phyloP scores from a whole-genome alignment of 2,113 vertebrate species.

The Psittacus erithacus region DNA sequence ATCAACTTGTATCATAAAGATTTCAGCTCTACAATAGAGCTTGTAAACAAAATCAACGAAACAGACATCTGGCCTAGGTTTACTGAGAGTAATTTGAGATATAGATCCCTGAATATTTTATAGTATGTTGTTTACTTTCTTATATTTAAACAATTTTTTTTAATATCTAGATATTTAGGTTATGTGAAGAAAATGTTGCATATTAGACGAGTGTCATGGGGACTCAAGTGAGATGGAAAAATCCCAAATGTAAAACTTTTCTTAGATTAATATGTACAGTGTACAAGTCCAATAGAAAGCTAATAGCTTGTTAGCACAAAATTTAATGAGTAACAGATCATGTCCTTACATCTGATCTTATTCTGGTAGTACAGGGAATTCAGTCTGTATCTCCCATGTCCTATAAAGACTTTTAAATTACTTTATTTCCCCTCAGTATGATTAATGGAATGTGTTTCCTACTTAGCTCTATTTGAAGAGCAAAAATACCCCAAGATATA shows the following conservation, averaged over 20 bases:
- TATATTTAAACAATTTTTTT: neutral
- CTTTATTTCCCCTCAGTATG: neutral
- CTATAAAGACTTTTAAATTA: neutral
- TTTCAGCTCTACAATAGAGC: neutral
- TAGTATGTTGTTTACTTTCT: neutral
- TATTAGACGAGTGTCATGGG: neutral
- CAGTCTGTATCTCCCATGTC: neutral
- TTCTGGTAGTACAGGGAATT: neutral
- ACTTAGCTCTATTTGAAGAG: neutral
- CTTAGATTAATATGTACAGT: neutral
- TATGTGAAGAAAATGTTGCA: neutral
- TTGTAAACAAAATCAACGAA: neutral
- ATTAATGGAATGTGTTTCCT: neutral
- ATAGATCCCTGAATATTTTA: neutral
- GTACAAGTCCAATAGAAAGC: neutral
- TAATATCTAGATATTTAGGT: neutral
- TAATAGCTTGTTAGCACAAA: neutral
- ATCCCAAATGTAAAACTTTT: neutral
- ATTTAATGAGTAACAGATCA: neutral
- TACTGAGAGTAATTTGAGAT: neutral
- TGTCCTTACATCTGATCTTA: neutral
- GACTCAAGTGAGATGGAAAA: neutral
- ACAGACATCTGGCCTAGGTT: neutral
- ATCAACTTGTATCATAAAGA: neutral
- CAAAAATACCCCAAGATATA: neutral